Evolutionary conservation across 2,888 invertebrate genomes (phyloP), one percentile per base, ranked within the genome.

Genomic region (Drosophila atripex): DNA sequence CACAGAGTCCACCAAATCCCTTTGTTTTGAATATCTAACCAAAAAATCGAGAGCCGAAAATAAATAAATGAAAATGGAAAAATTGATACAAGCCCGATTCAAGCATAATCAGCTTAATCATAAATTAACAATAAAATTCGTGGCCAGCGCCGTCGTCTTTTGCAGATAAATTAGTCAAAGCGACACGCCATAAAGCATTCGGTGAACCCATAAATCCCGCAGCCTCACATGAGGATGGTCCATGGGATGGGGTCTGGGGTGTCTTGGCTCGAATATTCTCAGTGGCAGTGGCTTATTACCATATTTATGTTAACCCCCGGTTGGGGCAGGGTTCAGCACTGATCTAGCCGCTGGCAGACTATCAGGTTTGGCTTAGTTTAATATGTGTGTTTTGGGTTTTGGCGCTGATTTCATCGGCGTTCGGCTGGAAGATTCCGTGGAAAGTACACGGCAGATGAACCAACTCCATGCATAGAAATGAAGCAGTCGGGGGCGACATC

Each of bases 181-280:
- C 84, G 86, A 88, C 90, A 90, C 89, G 82, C 88, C 90, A 90
- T 90, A 90, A 90, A 90, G 89, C 90, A 90, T 90, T 89, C 77
- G 76, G 60, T 88, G 89, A 88, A 87, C 89, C 78, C 89, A 90
- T 91, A 90, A 90, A 90, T 90, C 83, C 71, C 76, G 14, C 65
- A 55, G 72, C 61, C 60, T 73, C 79, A 78, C 79, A 68, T 78
- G 66, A 46, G 53, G 53, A 65, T 64, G 30, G 65, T 18, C 43
- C 4, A 30, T 46, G 46, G 63, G 23, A 46, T 46, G 45, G 65
- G 53, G 30, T 14, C 18, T 1, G 16, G 16, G 14, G 18, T 41
- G 41, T 6, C n/a, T 46, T 16, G 84, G 86, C 83, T 79, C 43
- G 18, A 18, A 21, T 79, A 79, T 78, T 63, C 53, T 54, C 63